Evolutionary conservation across 2,797 vertebrate genomes (phyloP).

Genomic region (Allochrocebus solatus): DNA sequence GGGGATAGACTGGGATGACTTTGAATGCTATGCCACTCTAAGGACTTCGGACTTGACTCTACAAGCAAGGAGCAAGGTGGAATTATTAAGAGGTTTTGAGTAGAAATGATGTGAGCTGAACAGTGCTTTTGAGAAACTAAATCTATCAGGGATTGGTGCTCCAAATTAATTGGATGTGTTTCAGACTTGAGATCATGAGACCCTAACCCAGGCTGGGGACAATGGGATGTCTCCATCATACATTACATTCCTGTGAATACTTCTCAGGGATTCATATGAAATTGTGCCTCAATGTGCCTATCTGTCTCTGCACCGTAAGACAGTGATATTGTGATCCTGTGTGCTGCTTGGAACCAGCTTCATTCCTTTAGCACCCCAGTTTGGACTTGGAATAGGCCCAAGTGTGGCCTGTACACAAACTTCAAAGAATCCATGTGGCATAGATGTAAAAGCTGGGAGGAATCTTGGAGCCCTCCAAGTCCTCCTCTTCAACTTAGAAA

Average conservation of each 20-base stretch:
- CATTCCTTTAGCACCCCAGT: fast-evolving
- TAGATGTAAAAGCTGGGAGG: neutral
- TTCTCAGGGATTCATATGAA: neutral
- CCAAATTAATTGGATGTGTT: neutral
- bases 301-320: neutral
- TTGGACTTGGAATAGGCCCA: neutral
- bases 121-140: neutral
- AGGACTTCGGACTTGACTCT: neutral
- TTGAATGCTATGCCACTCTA: neutral
- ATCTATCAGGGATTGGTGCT: neutral
- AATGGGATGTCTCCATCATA: too few species aligned
- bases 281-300: too few species aligned
- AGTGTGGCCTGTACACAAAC: neutral
- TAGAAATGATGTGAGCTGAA: neutral
- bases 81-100: neutral
- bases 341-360: neutral
- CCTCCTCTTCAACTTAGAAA: neutral
- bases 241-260: neutral
- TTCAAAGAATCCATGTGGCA: neutral
- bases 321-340: neutral
- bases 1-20: neutral
- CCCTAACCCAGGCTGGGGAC: neutral
- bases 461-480: neutral
- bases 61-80: neutral
- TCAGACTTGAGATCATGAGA: neutral